Base-by-base conservation (phyloP, 2,113 vertebrate species). In the Lepidothrix coronata region DNA sequence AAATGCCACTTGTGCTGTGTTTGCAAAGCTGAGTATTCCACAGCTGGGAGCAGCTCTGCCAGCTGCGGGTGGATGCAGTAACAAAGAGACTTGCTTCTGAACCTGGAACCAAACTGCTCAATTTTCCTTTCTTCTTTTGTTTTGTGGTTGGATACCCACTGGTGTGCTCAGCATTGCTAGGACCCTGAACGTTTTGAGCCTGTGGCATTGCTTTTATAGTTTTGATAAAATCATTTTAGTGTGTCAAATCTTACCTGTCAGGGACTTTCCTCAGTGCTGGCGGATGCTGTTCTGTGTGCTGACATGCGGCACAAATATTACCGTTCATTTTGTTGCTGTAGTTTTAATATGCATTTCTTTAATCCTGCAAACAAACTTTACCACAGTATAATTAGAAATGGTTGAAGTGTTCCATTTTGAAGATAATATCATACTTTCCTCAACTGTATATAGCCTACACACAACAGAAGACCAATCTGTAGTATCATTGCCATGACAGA, bases 341-440 rank as follows among this genome's bases (percentile, higher is more conserved):
- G 74, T 88, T 97, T 89, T 89, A 96, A 70, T 41, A 78, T 8
- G 28, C 25, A 54, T 89, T 96, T 95, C 61, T 87, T 96, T 93
- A 91, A 91, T 94, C 79, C 83, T 79, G 75, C 41, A 97, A 97
- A 97, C 83, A 89, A 95, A 92, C 84, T 85, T 87, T 91, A 81
- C 35, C 79, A 55, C 43, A 37, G 35, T 63, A 49, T 72, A 96
- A 85, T 55, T 94, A 84, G 58, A 96, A 96, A 91, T 85, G 48
- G 28, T 85, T 97, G 84, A 88, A 91, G 71, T 85, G 94, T 94
- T 97, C 58, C 16, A 35, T 94, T 91, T 93, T 89, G 91, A 96
- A 97, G 86, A 85, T 54, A 89, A 61, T 68, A 93, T 97, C 52
- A 48, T 93, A 92, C 44, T 95, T 94, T 95, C 54, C 59, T 83